Percentiles rank a stretch among this genome's conserved stretches.
phyloP scores from a whole-genome alignment of 23 tunicate species.

The Halocynthia roretzi region DNA sequence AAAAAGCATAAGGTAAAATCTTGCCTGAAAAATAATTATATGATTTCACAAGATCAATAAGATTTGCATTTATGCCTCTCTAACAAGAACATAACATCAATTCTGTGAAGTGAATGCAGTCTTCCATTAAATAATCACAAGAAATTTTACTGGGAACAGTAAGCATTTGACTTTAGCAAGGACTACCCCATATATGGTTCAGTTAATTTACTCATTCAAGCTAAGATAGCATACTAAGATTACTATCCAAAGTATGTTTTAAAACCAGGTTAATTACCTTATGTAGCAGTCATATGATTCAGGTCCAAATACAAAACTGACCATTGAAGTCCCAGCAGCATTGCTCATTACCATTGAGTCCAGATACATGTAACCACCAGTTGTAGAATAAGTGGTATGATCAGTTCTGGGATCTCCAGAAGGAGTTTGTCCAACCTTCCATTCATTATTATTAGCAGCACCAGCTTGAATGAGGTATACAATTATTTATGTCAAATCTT shows the following conservation, averaged over 20 bases:
- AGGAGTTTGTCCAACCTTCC: conserved; percentile 60
- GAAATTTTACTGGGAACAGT: too few species aligned
- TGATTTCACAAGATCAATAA: too few species aligned
- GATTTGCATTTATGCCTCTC: too few species aligned
- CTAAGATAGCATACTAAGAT: neutral
- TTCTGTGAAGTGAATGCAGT: too few species aligned
- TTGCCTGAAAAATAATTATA: too few species aligned
- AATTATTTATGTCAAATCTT: neutral
- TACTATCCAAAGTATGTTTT: too few species aligned
- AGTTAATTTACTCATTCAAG: neutral
- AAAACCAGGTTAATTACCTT: conserved; percentile 28
- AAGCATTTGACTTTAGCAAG: too few species aligned
- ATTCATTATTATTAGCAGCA: conserved; percentile 29
- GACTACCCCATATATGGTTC: too few species aligned
- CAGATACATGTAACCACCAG: conserved; percentile 64
- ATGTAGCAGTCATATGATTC: conserved; percentile 56
- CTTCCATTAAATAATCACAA: too few species aligned
- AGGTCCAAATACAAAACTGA: conserved; percentile 43
- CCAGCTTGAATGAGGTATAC: neutral
- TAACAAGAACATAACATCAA: too few species aligned
- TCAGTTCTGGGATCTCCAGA: conserved; percentile 42
- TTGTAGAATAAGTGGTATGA: conserved; percentile 48
- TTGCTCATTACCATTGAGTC: conserved; percentile 42
- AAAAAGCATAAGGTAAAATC: too few species aligned
- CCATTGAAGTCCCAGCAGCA: conserved; percentile 41